phyloP scores from a whole-genome alignment of 2,797 vertebrate genomes.

The Cossypha dichroa region DNA sequence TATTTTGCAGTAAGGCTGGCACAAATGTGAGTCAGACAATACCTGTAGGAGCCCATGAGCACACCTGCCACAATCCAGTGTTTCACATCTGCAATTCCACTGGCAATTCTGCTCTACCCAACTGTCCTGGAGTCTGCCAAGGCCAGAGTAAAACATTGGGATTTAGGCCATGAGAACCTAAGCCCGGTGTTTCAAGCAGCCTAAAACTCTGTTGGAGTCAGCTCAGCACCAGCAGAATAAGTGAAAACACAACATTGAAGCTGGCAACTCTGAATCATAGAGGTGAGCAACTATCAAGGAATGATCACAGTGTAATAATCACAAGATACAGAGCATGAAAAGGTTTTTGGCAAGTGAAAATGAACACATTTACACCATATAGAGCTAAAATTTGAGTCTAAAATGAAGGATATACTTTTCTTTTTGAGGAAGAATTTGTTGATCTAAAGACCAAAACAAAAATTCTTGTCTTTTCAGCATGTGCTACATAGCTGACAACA shows the following conservation, averaged over 20 bases:
- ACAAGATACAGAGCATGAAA: constrained; percentile 25
- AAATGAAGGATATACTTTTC: not conserved
- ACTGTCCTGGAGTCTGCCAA: not conserved
- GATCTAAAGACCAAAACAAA: not conserved
- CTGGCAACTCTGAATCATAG: not conserved
- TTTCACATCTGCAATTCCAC: not conserved
- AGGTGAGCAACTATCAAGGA: not conserved
- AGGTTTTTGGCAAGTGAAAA: not conserved
- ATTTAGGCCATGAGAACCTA: not conserved
- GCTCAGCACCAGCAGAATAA: not conserved
- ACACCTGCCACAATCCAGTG: not conserved
- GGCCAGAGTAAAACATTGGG: not conserved
- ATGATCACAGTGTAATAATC: not conserved
- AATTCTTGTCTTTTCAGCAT: not conserved
- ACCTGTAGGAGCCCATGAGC: not conserved
- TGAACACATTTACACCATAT: not conserved
- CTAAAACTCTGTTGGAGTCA: not conserved
- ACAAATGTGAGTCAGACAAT: not conserved
- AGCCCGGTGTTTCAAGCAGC: not conserved
- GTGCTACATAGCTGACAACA: not conserved
- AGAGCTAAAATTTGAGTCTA: constrained; percentile 14
- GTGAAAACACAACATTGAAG: not conserved
- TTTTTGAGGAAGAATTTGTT: not conserved
- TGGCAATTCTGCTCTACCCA: not conserved
- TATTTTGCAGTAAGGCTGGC: not conserved